These are phyloP conservation scores for Micromys minutus DNA, from an alignment of 2,113 vertebrate species.

Conservation along the genomic window DNA sequence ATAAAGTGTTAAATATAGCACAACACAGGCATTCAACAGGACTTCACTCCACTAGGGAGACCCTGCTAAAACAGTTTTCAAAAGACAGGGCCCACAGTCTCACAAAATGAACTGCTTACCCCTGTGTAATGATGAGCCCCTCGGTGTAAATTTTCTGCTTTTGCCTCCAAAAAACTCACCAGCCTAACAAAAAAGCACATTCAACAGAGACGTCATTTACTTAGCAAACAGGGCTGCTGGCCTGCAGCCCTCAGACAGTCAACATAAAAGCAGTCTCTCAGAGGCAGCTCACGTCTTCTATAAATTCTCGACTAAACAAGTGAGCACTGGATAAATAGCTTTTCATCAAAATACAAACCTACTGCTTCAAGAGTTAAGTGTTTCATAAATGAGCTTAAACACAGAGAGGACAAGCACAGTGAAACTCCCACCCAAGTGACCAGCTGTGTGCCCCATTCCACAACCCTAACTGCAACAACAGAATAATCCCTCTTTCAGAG, in stretches of 20 bases:
- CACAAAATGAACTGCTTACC: conserved; percentile 83
- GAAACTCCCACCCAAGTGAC: background rate
- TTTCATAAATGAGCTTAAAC: background rate
- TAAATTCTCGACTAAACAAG: background rate
- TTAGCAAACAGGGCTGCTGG: background rate
- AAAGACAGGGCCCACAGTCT: background rate
- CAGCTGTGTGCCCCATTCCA: fast-evolving
- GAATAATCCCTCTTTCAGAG: background rate
- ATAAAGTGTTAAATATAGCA: background rate
- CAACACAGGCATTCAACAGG: fast-evolving
- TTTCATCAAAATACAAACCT: background rate
- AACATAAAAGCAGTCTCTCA: too few species aligned
- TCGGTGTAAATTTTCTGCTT: conserved; percentile 90
- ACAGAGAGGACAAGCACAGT: background rate
- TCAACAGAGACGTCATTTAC: background rate
- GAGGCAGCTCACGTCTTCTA: background rate
- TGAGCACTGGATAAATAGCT: fast-evolving
- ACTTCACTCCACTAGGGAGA: fast-evolving
- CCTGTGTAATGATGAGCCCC: conserved; percentile 95
- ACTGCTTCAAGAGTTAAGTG: background rate
- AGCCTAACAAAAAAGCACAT: conserved; percentile 84
- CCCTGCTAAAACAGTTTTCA: background rate
- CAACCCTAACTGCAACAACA: fast-evolving
- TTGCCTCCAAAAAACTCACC: conserved; percentile 94
- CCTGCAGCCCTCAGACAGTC: fast-evolving